Evolutionary conservation across 2,113 vertebrate genomes (phyloP).

Genomic region (Gobio gobio): DNA sequence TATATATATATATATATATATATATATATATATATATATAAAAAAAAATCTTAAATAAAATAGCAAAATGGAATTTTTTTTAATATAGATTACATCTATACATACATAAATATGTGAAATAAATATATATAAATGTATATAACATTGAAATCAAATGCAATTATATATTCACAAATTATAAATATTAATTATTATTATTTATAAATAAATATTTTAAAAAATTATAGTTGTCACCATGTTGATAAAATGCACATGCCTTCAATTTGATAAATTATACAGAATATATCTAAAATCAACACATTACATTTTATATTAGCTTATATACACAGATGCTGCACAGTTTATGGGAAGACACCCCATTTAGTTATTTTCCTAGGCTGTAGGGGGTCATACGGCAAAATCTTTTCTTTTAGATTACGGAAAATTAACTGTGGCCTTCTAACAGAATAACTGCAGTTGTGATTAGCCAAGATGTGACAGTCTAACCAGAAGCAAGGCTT

Average conservation of each 20-base stretch:
- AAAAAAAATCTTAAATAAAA: too few relatives aligned
- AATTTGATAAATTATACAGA: background rate
- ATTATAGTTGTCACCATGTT: too few relatives aligned
- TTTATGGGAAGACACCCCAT: background rate
- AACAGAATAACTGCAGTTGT: background rate
- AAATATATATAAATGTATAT: too few relatives aligned
- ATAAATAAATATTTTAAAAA: too few relatives aligned
- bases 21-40: too few relatives aligned
- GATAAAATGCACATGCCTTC: background rate
- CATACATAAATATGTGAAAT: too few relatives aligned
- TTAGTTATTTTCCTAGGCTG: background rate
- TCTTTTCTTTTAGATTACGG: background rate
- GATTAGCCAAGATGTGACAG: conserved; percentile 18
- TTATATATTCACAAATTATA: too few relatives aligned
- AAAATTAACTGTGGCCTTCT: background rate
- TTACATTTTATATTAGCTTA: background rate
- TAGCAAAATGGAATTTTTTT: too few relatives aligned
- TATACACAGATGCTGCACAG: background rate
- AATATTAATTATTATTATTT: too few relatives aligned
- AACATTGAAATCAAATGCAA: too few relatives aligned
- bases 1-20: too few relatives aligned
- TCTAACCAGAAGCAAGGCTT: conserved; percentile 16
- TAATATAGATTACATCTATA: too few relatives aligned
- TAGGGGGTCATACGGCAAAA: background rate
- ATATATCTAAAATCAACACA: background rate